Base-by-base conservation (phyloP, 2,888 invertebrate genomes). In the Coelinius sp. region DNA sequence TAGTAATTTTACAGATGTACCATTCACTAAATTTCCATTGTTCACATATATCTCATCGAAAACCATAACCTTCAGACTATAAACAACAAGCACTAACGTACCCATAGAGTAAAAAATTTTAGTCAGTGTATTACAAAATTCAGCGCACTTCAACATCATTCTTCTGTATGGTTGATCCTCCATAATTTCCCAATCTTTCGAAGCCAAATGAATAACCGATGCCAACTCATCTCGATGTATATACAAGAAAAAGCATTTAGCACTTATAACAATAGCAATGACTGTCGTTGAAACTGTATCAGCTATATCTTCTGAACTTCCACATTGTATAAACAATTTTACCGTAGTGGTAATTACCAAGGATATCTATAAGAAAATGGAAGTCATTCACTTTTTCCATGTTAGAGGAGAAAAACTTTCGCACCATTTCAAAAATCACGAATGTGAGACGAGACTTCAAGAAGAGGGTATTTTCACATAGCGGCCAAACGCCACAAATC, bases 321-420 rank as follows among this genome's bases (percentile, higher is more conserved):
- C 79, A 24, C 83, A 83, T 2, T 76, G 73, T 0, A 79, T 68
- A n/a, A 71, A 75, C 8, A 77, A 73, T 68, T 81, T 80, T n/a
- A 68, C 68, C 1, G 75, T 56, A 52, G 79, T 77, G 14, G 56
- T 62, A 52, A 78, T 70, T 0, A 79, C 75, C 31, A 73, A 68
- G 10, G 77, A 25, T 80, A 41, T 22, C 74, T 74, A 14, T 5
- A 59, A 17, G n/a, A n/a, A n/a, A n/a, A n/a, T n/a, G n/a, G n/a
- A n/a, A n/a, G n/a, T n/a, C n/a, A n/a, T n/a, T n/a, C n/a, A n/a
- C n/a, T n/a, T n/a, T n/a, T n/a, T n/a, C n/a, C n/a, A n/a, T n/a
- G n/a, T n/a, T n/a, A n/a, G n/a, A n/a, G n/a, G n/a, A n/a, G n/a
- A n/a, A n/a, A n/a, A n/a, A n/a, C n/a, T n/a, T n/a, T n/a, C 75